A percentile compares a stretch with the other conserved stretches of the same genome.
Evolutionary conservation across 2,888 invertebrate species (phyloP).

Genomic region (Lingula anatina): DNA sequence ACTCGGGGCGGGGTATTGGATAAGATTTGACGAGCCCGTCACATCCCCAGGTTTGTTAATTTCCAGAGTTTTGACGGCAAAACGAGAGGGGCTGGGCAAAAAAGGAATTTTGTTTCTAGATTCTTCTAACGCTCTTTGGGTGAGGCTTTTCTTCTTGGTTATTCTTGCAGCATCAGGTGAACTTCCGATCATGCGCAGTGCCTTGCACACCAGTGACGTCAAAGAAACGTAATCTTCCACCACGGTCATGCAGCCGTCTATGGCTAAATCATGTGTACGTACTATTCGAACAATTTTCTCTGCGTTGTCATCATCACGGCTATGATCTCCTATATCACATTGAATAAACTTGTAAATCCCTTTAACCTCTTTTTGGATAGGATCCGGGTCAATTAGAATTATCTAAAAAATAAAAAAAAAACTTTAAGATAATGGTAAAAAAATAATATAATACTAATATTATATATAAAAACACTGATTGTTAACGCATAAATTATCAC

Average conservation of each 20-base stretch:
- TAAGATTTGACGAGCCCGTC: constrained; percentile 5
- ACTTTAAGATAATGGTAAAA: no score
- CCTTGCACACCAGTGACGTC: no score
- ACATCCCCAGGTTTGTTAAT: no score
- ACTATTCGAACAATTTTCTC: constrained; percentile 14
- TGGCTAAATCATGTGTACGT: constrained; percentile 10
- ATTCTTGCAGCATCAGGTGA: constrained; percentile 14
- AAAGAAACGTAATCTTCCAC: no score
- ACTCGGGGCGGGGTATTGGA: constrained; percentile 21
- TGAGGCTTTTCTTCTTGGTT: constrained; percentile 22
- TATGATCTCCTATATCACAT: constrained; percentile 21
- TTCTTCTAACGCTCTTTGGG: constrained; percentile 13
- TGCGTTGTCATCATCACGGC: constrained; percentile 16
- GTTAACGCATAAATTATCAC: no score
- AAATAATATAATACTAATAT: no score
- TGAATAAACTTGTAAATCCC: constrained; percentile 15
- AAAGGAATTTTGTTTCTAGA: constrained; percentile 23
- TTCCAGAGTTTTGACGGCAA: constrained; percentile 11
- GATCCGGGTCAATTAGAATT: constrained; percentile 19
- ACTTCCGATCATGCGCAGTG: no score
- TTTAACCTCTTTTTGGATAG: constrained; percentile 9
- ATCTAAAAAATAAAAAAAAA: no score
- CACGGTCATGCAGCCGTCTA: no score
- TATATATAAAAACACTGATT: no score
- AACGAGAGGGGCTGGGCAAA: constrained; percentile 19